These are phyloP conservation scores for Meiosimyza platycephala DNA, from an alignment of 2,888 invertebrate species.

Conservation along the genomic window DNA sequence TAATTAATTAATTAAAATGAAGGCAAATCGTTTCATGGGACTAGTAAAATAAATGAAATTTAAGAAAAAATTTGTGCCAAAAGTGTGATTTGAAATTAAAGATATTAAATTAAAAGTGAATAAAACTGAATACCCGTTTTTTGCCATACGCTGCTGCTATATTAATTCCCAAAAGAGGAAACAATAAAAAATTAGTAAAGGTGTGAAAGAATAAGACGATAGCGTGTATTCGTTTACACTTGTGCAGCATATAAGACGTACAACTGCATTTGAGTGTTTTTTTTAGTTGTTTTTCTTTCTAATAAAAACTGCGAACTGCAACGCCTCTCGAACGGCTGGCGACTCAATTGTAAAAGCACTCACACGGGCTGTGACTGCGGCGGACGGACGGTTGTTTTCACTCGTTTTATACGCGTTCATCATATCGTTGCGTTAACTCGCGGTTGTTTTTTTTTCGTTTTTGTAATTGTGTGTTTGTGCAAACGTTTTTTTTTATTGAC, in stretches of 20 bases:
- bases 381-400: not conserved
- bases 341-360: constrained; percentile 1
- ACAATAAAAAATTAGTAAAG: not conserved
- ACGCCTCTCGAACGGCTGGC: constrained; percentile 30
- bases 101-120: too few relatives aligned
- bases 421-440: not conserved
- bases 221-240: constrained; percentile 1
- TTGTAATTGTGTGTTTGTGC: not conserved
- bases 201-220: not conserved
- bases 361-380: constrained; percentile 17
- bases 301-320: constrained; percentile 26
- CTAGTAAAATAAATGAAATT: too few relatives aligned
- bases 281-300: too few relatives aligned
- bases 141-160: not conserved
- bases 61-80: too few relatives aligned
- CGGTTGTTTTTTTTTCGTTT: not conserved
- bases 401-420: not conserved
- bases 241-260: not conserved
- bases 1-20: not conserved
- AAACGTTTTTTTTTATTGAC: not conserved
- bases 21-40: too few relatives aligned
- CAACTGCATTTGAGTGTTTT: constrained; percentile 37
- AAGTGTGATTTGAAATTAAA: too few relatives aligned
- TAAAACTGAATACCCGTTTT: not conserved
- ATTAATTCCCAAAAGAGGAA: not conserved